phyloP scores from a whole-genome alignment of 2,797 vertebrate genomes.

The Podargus strigoides region DNA sequence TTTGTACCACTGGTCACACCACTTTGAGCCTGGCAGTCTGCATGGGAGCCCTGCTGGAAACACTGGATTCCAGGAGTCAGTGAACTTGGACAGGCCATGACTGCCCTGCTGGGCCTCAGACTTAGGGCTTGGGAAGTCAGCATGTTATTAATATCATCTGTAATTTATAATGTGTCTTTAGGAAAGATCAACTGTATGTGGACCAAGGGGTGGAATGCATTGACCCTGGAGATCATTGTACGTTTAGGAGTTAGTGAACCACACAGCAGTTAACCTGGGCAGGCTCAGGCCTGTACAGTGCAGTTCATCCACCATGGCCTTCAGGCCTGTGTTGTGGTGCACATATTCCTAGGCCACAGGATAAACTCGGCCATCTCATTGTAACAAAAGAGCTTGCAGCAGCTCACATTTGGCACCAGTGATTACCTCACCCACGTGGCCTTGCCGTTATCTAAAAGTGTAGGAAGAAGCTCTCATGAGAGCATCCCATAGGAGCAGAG shows the following conservation, averaged over 20 bases:
- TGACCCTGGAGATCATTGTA: background rate
- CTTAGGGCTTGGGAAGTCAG: background rate
- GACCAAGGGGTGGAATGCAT: background rate
- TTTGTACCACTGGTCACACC: background rate
- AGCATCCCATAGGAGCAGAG: background rate
- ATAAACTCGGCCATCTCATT: background rate
- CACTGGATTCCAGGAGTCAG: background rate
- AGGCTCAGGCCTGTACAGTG: background rate
- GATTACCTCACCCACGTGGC: background rate
- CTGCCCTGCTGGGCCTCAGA: background rate
- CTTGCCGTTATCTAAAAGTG: background rate
- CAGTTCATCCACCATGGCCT: background rate
- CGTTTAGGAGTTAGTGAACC: background rate
- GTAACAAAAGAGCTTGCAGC: background rate
- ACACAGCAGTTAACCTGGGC: background rate
- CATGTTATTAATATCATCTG: background rate
- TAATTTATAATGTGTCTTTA: background rate
- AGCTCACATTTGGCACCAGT: background rate
- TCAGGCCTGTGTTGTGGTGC: background rate
- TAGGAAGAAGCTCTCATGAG: background rate
- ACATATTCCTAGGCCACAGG: background rate
- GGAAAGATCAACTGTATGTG: background rate
- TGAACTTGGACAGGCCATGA: background rate
- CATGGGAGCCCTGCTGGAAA: background rate
- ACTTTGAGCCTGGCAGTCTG: background rate